Percentiles rank a stretch among this genome's conserved stretches.
Evolutionary conservation across 2,888 invertebrate genomes (phyloP).

Genomic region (Eupithecia dodoneata): DNA sequence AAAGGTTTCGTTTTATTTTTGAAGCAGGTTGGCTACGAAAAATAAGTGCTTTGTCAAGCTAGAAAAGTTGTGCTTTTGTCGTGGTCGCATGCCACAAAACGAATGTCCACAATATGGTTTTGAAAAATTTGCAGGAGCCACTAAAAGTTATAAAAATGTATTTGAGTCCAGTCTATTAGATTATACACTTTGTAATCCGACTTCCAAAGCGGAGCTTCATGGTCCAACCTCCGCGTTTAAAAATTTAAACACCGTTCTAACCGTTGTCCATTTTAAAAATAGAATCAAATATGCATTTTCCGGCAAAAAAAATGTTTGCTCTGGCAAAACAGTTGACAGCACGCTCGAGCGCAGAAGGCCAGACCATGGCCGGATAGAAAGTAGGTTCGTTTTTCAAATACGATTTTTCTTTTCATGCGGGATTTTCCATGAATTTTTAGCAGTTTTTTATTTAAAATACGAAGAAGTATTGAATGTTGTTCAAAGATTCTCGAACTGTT

Average conservation of each 20-base stretch:
- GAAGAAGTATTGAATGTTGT: background rate
- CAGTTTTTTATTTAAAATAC: background rate
- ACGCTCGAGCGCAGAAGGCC: slow-evolving; percentile 24
- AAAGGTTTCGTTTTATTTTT: slow-evolving; percentile 12
- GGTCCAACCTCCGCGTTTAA: background rate
- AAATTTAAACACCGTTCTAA: slow-evolving; percentile 11
- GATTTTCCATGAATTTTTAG: background rate
- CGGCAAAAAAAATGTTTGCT: slow-evolving; percentile 26
- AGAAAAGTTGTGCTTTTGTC: background rate
- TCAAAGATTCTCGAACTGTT: background rate
- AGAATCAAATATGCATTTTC: slow-evolving; percentile 28
- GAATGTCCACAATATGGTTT: background rate
- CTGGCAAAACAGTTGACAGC: slow-evolving; percentile 30
- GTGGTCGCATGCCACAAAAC: background rate
- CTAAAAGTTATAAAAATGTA: background rate
- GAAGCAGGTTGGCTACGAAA: background rate
- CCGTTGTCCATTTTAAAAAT: slow-evolving; percentile 19
- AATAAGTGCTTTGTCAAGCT: background rate
- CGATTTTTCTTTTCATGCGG: slow-evolving; percentile 10
- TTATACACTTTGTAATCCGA: background rate
- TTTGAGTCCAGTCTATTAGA: background rate
- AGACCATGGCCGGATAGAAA: slow-evolving; percentile 12
- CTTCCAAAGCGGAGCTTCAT: background rate
- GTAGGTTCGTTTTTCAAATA: slow-evolving; percentile 9
- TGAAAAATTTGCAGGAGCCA: background rate